These are phyloP conservation scores for Schizopygopsis malacanthus DNA, from an alignment of 2,797 vertebrate genomes.

Conservation along the genomic window DNA sequence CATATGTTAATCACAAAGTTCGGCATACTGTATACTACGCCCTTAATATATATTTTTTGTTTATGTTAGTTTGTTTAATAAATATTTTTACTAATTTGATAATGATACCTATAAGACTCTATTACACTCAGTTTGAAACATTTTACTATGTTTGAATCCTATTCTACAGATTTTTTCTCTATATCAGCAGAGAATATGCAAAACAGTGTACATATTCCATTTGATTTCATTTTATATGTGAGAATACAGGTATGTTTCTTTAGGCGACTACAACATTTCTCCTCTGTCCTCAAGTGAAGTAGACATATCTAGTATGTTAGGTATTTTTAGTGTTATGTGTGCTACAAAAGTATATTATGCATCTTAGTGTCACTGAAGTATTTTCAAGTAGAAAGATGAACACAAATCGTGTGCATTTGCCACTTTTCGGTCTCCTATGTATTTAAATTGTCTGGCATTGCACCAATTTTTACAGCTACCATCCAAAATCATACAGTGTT, in stretches of 20 bases:
- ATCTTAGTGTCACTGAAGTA: not conserved
- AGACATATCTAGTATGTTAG: not conserved
- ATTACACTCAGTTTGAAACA: not conserved
- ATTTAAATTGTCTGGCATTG: not conserved
- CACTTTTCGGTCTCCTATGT: not conserved
- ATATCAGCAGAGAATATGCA: not conserved
- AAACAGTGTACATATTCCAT: not conserved
- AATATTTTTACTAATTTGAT: not conserved
- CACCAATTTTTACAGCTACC: not conserved
- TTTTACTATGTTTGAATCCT: not conserved
- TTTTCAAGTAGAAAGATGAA: not conserved
- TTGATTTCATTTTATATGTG: too few relatives aligned
- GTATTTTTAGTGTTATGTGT: not conserved
- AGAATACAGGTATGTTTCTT: too few relatives aligned
- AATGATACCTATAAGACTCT: not conserved
- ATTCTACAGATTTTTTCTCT: not conserved
- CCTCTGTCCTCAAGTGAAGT: not conserved
- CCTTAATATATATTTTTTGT: not conserved
- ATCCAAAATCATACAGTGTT: conserved; percentile 1
- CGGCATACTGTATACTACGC: not conserved
- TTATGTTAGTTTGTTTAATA: not conserved
- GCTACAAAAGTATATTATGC: not conserved
- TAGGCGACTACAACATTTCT: not conserved
- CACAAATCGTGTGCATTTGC: not conserved
- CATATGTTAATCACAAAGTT: not conserved